Evolutionary conservation across 2,113 vertebrate genomes (phyloP).

Genomic region (Arenaria interpres): DNA sequence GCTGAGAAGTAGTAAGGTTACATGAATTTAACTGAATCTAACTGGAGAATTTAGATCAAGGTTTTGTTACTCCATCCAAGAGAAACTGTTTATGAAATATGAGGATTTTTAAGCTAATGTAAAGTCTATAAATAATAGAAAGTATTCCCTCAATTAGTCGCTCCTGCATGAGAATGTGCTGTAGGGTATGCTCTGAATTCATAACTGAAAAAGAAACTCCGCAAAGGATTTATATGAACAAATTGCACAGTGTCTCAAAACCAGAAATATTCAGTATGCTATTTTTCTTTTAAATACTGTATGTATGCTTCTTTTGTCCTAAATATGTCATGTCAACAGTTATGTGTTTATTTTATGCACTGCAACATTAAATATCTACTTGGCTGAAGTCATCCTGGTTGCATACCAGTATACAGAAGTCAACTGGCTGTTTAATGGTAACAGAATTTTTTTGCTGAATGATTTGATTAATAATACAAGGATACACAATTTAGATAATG

Average conservation of each 20-base stretch:
- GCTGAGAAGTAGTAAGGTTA: background rate
- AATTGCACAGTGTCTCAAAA: conserved; percentile 7
- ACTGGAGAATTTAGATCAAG: conserved; percentile 3
- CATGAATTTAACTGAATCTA: background rate
- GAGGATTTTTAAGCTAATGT: conserved; percentile 28
- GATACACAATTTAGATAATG: background rate
- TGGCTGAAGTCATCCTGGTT: background rate
- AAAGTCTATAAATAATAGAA: conserved; percentile 55
- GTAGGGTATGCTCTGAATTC: conserved; percentile 39
- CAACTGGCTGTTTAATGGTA: conserved; percentile 2
- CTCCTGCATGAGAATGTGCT: conserved; percentile 20
- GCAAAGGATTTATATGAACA: conserved; percentile 38
- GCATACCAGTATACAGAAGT: background rate
- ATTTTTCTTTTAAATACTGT: background rate
- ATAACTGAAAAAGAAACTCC: background rate
- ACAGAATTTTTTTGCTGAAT: conserved; percentile 12
- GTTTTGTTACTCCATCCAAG: background rate
- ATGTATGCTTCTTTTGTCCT: conserved; percentile 40
- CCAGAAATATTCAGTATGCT: background rate
- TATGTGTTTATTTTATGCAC: background rate
- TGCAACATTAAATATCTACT: background rate
- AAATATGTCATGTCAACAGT: conserved; percentile 43
- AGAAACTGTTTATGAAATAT: conserved; percentile 31
- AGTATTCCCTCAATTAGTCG: conserved; percentile 25
- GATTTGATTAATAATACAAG: background rate